Conservation (phyloP, 2,797 vertebrate species). For the Capromys pilorides region DNA sequence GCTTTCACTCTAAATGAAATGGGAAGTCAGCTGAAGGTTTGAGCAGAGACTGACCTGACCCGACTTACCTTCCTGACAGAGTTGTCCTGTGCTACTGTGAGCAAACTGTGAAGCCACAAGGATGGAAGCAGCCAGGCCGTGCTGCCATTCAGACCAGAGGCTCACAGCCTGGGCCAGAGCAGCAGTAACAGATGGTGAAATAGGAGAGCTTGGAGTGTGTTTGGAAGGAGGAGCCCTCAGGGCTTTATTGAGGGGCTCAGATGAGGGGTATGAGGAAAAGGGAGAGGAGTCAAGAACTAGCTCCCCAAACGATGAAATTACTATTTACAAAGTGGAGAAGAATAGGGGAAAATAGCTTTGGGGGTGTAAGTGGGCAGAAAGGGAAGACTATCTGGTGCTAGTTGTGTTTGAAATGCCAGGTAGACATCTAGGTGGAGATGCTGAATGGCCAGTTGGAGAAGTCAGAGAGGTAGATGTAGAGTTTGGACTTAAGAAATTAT, state of each 20-base stretch:
- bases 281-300: background rate
- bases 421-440: background rate
- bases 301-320: background rate
- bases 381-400: background rate
- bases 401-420: background rate
- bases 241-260: background rate
- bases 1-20: background rate
- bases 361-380: background rate
- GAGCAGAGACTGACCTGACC: background rate
- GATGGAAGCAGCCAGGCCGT: background rate
- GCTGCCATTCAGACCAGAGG: background rate
- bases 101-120: background rate
- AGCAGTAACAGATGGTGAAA: background rate
- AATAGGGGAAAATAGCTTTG: background rate
- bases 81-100: background rate
- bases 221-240: background rate
- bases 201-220: background rate
- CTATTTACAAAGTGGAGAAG: background rate
- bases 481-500: background rate
- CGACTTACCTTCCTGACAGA: background rate
- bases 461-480: background rate
- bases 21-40: background rate
- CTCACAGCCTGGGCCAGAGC: background rate
- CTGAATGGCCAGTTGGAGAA: background rate
- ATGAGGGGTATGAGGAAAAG: background rate